These are phyloP conservation scores for Phoxinus phoxinus DNA, from an alignment of 2,113 vertebrate genomes.

Conservation along the genomic window DNA sequence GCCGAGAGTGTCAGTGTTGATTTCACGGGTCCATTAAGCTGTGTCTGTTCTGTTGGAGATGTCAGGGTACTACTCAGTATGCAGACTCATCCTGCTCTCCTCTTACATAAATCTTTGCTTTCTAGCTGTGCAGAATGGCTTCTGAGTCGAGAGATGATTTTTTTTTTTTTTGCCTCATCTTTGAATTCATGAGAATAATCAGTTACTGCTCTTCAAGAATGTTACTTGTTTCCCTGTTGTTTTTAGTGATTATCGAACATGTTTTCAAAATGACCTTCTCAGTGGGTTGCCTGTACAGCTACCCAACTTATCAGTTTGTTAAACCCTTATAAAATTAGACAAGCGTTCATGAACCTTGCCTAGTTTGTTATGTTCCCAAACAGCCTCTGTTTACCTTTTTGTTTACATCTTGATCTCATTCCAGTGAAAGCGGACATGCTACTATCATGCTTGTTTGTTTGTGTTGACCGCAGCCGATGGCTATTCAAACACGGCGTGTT, in stretches of 20 bases:
- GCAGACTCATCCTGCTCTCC: constrained; percentile 38
- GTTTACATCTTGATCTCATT: constrained; percentile 16
- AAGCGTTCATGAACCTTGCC: background rate
- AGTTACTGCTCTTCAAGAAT: constrained; percentile 36
- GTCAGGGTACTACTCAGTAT: constrained; percentile 39
- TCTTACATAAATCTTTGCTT: constrained; percentile 43
- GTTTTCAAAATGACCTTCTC: background rate
- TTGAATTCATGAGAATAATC: constrained; percentile 49
- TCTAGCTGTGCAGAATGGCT: constrained; percentile 38
- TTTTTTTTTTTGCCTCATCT: constrained; percentile 49
- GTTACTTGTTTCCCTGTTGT: constrained; percentile 34
- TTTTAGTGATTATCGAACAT: background rate
- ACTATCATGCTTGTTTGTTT: background rate
- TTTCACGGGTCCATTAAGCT: constrained; percentile 48
- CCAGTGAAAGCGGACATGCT: constrained; percentile 20
- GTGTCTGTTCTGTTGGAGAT: constrained; percentile 31
- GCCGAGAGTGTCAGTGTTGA: constrained; percentile 34
- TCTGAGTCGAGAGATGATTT: constrained; percentile 42
- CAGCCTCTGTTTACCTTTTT: constrained; percentile 15
- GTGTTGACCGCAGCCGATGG: constrained; percentile 14
- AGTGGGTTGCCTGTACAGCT: background rate
- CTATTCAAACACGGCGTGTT: background rate
- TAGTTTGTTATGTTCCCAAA: background rate
- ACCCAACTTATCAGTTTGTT: background rate
- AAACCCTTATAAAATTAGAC: background rate